Conservation (phyloP, 2,113 vertebrate species). For the Trochalopteron elliotii region DNA sequence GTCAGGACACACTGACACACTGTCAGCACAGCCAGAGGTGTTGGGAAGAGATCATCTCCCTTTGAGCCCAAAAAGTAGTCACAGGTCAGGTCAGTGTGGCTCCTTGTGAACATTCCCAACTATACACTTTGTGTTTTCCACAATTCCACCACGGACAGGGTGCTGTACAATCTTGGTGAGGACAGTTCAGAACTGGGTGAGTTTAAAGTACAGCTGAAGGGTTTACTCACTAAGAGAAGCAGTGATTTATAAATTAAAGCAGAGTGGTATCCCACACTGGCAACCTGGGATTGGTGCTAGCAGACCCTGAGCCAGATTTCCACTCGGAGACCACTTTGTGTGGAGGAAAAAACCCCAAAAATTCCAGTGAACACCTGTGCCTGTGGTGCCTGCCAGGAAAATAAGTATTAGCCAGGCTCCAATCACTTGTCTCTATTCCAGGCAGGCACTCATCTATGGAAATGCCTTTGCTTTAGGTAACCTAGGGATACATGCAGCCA, state of each 20-base stretch:
- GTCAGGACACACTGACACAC: background rate
- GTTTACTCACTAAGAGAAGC: background rate
- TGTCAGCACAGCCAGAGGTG: background rate
- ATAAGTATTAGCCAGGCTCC: background rate
- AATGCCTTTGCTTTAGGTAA: background rate
- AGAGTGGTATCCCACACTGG: background rate
- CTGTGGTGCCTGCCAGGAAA: background rate
- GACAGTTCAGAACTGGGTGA: background rate
- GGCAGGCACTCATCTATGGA: background rate
- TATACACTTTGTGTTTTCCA: background rate
- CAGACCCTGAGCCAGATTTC: background rate
- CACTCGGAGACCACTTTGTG: background rate
- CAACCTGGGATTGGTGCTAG: background rate
- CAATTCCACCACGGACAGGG: background rate
- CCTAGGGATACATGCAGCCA: background rate
- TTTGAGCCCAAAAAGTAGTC: background rate
- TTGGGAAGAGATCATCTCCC: background rate
- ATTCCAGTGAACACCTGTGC: background rate
- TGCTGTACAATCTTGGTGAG: background rate
- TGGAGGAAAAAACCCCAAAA: background rate
- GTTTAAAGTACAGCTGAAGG: background rate
- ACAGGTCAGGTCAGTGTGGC: background rate
- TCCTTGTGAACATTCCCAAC: background rate
- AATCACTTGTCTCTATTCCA: background rate
- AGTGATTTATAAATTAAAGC: background rate